Evolutionary conservation across 2,113 vertebrate genomes (phyloP).

Genomic region (Rhinolophus ferrumequinum): DNA sequence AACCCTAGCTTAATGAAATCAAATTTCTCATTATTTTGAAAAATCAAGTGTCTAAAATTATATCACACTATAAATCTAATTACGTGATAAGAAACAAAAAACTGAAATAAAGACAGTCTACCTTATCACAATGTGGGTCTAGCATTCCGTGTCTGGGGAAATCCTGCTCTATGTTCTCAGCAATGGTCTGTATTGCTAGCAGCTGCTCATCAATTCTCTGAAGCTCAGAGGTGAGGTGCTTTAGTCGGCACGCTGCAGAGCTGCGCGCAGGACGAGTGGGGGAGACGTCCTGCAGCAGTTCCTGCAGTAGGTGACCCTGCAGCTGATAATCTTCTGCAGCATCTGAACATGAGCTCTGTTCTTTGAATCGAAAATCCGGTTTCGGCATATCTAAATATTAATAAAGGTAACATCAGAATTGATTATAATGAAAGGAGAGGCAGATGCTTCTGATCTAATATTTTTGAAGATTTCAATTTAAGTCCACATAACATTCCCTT

Average conservation of each 20-base stretch:
- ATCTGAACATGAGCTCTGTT: conserved; percentile 23
- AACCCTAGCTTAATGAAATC: not conserved
- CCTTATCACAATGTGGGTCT: conserved; percentile 37
- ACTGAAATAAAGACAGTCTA: not conserved
- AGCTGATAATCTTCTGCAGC: conserved; percentile 63
- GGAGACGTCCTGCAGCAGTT: conserved; percentile 31
- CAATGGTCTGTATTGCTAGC: conserved; percentile 87
- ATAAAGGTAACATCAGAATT: not conserved
- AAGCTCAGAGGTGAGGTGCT: conserved; percentile 86
- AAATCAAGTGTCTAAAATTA: not conserved
- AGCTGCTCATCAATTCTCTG: conserved; percentile 89
- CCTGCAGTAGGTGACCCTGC: conserved; percentile 64
- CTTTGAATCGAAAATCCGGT: not conserved
- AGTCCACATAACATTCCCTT: not conserved
- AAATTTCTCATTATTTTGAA: not conserved
- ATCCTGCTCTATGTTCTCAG: conserved; percentile 90
- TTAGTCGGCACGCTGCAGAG: conserved; percentile 29
- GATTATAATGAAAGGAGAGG: conserved; percentile 15
- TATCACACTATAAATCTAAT: not conserved
- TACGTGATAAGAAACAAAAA: not conserved
- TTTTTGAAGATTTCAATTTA: not conserved
- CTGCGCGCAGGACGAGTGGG: not conserved
- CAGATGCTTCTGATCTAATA: not conserved
- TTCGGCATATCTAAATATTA: conserved; percentile 49
- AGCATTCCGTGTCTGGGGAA: conserved; percentile 87